These are phyloP conservation scores for Aradophagus sp. DNA, from an alignment of 1,140 invertebrate genomes.

Conservation along the genomic window DNA sequence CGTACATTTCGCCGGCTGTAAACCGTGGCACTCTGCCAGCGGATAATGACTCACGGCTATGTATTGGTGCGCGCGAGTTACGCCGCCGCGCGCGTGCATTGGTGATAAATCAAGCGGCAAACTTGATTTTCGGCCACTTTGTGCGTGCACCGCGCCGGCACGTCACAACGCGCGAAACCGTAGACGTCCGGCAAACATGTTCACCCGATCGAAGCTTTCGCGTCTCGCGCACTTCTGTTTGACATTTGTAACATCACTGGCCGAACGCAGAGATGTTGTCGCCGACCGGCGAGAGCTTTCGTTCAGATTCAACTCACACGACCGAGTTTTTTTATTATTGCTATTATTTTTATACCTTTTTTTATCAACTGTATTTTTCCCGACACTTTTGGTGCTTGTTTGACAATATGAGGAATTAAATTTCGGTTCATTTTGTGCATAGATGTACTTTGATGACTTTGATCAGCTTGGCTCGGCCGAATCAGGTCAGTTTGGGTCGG, in stretches of 20 bases:
- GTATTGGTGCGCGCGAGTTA: constrained; percentile 22
- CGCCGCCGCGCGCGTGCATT: constrained; percentile 10
- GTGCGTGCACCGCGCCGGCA: constrained; percentile 1
- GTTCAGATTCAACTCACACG: not conserved
- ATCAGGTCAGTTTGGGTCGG: too few species aligned
- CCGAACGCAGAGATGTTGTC: not conserved
- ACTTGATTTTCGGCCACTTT: constrained; percentile 14
- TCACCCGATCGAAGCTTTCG: not conserved
- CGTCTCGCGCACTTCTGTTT: constrained; percentile 17
- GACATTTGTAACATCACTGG: constrained; percentile 19
- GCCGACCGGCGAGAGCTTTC: not conserved
- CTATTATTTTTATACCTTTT: too few species aligned
- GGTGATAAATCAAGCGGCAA: constrained; percentile 28
- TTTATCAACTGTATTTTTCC: too few species aligned
- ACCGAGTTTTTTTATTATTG: too few species aligned
- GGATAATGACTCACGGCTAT: constrained; percentile 35
- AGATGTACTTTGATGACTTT: too few species aligned
- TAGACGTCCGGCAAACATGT: constrained; percentile 9
- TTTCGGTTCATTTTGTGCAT: too few species aligned
- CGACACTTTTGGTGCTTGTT: too few species aligned
- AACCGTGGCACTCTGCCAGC: constrained; percentile 58
- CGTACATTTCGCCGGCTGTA: constrained; percentile 43
- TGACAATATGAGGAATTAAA: too few species aligned
- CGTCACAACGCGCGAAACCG: constrained; percentile 15
- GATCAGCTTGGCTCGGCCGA: too few species aligned